These are phyloP conservation scores for Bugula neritina DNA, from an alignment of 2,888 invertebrate species.

Conservation along the genomic window DNA sequence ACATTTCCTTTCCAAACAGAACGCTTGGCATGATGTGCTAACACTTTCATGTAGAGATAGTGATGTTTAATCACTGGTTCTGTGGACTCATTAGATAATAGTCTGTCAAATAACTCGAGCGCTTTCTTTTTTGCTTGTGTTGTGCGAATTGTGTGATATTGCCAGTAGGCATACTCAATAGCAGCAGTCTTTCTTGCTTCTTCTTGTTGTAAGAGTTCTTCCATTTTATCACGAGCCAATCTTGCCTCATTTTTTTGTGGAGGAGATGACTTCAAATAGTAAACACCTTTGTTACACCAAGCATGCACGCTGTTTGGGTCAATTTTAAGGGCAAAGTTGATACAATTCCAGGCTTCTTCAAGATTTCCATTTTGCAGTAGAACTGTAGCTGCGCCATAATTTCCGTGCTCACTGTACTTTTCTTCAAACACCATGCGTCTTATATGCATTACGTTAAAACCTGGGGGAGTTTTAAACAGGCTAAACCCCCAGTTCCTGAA, in stretches of 20 bases:
- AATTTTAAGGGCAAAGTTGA: background rate
- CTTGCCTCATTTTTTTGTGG: background rate
- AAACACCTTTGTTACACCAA: background rate
- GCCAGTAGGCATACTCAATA: background rate
- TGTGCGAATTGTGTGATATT: background rate
- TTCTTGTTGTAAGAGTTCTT: background rate
- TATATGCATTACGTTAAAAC: background rate
- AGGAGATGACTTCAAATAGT: background rate
- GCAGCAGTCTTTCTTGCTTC: background rate
- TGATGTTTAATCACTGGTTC: background rate
- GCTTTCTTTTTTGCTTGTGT: background rate
- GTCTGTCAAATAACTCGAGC: background rate
- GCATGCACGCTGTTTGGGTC: background rate
- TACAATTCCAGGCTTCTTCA: background rate
- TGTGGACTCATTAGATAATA: background rate
- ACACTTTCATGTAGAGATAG: background rate
- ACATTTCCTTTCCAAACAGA: no score
- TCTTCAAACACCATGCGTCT: background rate
- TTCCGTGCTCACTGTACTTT: background rate
- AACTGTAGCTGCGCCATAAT: background rate
- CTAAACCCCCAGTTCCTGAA: background rate
- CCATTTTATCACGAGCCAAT: background rate
- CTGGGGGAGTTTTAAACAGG: background rate
- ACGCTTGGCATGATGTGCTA: background rate
- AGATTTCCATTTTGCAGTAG: background rate